These are phyloP conservation scores for Pangasius djambal DNA, from an alignment of 2,797 vertebrate species.

Conservation along the genomic window DNA sequence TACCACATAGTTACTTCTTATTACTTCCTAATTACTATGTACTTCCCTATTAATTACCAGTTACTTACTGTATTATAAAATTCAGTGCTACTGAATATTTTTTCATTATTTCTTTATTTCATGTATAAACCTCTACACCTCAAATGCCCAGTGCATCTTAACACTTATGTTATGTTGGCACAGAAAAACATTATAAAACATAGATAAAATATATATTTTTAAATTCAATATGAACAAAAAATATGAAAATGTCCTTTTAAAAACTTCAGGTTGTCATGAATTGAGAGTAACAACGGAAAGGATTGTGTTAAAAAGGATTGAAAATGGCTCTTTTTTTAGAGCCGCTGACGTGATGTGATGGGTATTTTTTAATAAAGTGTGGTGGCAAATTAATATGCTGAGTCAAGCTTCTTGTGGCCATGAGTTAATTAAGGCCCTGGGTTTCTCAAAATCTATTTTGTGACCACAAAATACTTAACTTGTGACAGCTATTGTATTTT, in stretches of 20 bases:
- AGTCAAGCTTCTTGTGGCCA: neutral
- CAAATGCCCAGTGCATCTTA: neutral
- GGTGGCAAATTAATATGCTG: neutral
- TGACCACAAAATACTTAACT: neutral
- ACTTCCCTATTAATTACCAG: neutral
- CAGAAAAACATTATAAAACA: neutral
- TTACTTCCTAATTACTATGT: neutral
- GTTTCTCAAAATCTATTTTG: neutral
- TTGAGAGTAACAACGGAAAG: neutral
- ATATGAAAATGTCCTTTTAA: neutral
- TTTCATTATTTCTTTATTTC: neutral
- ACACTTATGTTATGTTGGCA: neutral
- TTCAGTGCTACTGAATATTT: neutral
- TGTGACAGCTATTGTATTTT: slow-evolving; percentile 9
- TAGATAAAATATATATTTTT: neutral
- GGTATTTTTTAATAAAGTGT: neutral
- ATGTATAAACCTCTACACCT: neutral
- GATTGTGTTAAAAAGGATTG: neutral
- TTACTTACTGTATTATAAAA: neutral
- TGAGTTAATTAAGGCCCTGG: neutral
- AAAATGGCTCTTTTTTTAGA: neutral
- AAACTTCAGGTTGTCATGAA: neutral
- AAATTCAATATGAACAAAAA: neutral
- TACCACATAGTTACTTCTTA: neutral
- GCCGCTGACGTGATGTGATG: neutral